Conservation (phyloP, 1,140 invertebrate genomes). For the Microplitis mediator region DNA sequence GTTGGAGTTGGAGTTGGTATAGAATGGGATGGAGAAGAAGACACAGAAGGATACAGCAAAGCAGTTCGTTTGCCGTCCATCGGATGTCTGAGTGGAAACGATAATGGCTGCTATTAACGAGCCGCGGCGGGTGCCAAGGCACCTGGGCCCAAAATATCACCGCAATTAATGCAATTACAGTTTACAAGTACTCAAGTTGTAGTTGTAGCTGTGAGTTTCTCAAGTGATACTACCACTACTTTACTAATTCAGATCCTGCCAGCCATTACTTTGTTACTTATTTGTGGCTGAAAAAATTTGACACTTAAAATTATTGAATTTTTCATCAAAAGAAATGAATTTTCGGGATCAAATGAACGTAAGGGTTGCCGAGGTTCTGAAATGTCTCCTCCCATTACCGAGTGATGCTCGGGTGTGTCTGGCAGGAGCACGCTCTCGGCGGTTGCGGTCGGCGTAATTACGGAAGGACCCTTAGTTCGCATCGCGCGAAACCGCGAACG, state of each 20-base stretch:
- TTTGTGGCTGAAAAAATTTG: background rate
- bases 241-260: conserved; percentile 46
- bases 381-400: background rate
- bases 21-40: background rate
- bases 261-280: background rate
- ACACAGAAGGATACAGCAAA: background rate
- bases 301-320: too few species aligned
- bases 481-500: conserved; percentile 55
- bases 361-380: too few species aligned
- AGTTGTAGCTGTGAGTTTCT: conserved; percentile 35
- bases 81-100: conserved; percentile 34
- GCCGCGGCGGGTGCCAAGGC: conserved; percentile 49
- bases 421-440: conserved; percentile 36
- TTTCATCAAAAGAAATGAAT: too few species aligned
- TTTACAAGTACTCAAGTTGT: conserved; percentile 56
- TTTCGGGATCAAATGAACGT: background rate
- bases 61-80: conserved; percentile 11
- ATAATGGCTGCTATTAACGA: conserved; percentile 61
- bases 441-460: conserved; percentile 60
- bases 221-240: background rate
- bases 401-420: background rate
- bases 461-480: conserved; percentile 50
- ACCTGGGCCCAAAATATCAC: conserved; percentile 62
- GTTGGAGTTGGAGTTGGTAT: background rate
- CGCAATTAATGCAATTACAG: conserved; percentile 63